These are phyloP conservation scores for Centropristis striata DNA, from an alignment of 2,113 vertebrate genomes.

Conservation along the genomic window DNA sequence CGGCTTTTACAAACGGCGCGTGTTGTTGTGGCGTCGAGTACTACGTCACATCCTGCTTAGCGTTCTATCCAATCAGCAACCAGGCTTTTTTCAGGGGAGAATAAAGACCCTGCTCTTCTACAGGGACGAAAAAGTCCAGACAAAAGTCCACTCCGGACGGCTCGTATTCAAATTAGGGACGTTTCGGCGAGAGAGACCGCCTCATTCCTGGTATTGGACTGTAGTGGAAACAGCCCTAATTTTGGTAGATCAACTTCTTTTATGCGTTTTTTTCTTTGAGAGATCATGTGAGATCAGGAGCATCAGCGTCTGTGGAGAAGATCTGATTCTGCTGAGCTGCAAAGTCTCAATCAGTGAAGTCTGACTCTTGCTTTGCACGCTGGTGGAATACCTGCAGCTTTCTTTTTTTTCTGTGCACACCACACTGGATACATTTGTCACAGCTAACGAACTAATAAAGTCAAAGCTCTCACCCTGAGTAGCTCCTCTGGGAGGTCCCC, in stretches of 20 bases:
- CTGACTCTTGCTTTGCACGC: neutral
- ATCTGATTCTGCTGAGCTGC: constrained; percentile 37
- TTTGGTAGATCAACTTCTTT: constrained; percentile 5
- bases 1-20: no score
- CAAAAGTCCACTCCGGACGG: no score
- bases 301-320: constrained; percentile 23
- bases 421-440: constrained; percentile 19
- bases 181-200: no score
- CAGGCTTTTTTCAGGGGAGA: no score
- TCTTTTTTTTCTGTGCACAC: neutral
- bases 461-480: constrained; percentile 88
- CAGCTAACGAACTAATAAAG: constrained; percentile 42
- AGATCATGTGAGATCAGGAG: constrained; percentile 16
- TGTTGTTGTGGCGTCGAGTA: no score
- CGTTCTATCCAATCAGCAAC: no score
- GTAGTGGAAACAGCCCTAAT: no score
- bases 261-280: constrained; percentile 22
- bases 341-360: constrained; percentile 43
- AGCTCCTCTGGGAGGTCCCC: constrained; percentile 98
- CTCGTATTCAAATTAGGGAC: no score
- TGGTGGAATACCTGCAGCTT: neutral
- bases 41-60: no score
- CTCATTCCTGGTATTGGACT: no score
- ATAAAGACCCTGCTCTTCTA: no score
- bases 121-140: no score